phyloP scores from a whole-genome alignment of 1,140 invertebrate genomes.

The Drosophila watanabei region DNA sequence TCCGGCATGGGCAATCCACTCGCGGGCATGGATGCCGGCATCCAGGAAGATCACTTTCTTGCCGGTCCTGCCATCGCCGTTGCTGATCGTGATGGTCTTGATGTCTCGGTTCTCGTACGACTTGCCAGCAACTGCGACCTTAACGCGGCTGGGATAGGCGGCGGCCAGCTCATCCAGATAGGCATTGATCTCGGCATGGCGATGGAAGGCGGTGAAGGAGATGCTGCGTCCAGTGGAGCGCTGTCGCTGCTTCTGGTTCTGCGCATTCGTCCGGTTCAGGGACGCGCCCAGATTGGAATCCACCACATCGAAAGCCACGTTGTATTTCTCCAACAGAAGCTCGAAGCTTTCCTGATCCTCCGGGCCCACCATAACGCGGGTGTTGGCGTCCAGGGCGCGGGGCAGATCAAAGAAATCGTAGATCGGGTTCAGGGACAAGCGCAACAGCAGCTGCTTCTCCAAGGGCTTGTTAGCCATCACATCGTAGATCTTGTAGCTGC shows the following conservation, averaged over 20 bases:
- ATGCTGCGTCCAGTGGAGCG: conserved; percentile 54
- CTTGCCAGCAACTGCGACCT: conserved; percentile 84
- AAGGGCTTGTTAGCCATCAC: conserved; percentile 55
- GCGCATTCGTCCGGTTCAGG: conserved; percentile 23
- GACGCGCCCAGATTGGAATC: conserved; percentile 61
- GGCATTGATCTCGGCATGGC: conserved; percentile 85
- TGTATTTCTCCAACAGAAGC: conserved; percentile 45
- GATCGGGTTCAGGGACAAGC: conserved; percentile 47
- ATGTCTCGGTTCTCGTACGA: conserved; percentile 86
- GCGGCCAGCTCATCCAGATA: conserved; percentile 86
- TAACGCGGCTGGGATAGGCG: conserved; percentile 86
- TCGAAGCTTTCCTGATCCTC: conserved; percentile 68
- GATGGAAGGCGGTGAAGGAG: conserved; percentile 70
- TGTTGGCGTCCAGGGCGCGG: conserved; percentile 44
- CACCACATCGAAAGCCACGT: conserved; percentile 47
- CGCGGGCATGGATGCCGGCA: conserved; percentile 89
- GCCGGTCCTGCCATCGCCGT: conserved; percentile 69
- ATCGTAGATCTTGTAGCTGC: conserved; percentile 79
- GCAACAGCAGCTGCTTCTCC: conserved; percentile 68
- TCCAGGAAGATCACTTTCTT: conserved; percentile 88
- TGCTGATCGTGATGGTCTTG: conserved; percentile 87
- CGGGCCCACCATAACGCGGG: conserved; percentile 74
- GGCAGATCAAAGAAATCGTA: conserved; percentile 78
- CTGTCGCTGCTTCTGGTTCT: conserved; percentile 50
- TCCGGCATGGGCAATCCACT: conserved; percentile 90